Evolutionary conservation across 2,113 vertebrate species (phyloP), one percentile per base, ranked within the genome.

Genomic region (Lepisosteus oculatus): DNA sequence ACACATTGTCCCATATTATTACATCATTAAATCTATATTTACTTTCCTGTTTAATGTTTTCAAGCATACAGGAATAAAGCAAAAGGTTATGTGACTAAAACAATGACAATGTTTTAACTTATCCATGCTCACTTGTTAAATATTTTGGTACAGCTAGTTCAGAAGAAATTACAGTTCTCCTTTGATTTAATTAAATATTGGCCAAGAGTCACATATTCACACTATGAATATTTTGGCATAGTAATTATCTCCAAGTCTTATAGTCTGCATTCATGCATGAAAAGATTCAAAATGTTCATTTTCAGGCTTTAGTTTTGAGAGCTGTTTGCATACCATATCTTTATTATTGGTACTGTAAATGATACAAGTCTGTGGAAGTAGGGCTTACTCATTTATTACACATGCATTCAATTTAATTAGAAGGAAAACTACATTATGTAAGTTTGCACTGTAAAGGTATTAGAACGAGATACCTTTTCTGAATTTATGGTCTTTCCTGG

Each of bases 101-200:
- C 80, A 82, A 84, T 83, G 59, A 67, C 71, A 86, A 81, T 15
- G 71, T 79, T 79, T 85, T 87, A 81, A 77, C 79, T 80, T 15
- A 13, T 80, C 79, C 81, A 75, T 79, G 83, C 83, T 89, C 83
- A 82, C 82, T 82, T 78, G 87, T 85, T 80, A 77, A 81, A 81
- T 81, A 76, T 79, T 82, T 77, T 77, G 75, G 78, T 83, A 80
- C 81, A 78, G 80, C 84, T 87, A 83, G 85, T 87, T 87, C 85
- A 74, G 81, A 88, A 91, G 89, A 90, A 91, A 92, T 90, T 89
- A 87, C 86, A 87, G 90, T 92, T 85, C 83, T 89, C 83, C 85
- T 90, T 90, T 91, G 89, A 92, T 91, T 92, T 92, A 91, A 92
- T 92, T 92, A 91, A 89, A 90, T 89, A 89, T 90, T 91, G 89